A percentile compares a stretch with the other conserved stretches of the same genome.
Conservation (phyloP, 2,113 vertebrate genomes). For the Coryphaenoides rupestris region DNA sequence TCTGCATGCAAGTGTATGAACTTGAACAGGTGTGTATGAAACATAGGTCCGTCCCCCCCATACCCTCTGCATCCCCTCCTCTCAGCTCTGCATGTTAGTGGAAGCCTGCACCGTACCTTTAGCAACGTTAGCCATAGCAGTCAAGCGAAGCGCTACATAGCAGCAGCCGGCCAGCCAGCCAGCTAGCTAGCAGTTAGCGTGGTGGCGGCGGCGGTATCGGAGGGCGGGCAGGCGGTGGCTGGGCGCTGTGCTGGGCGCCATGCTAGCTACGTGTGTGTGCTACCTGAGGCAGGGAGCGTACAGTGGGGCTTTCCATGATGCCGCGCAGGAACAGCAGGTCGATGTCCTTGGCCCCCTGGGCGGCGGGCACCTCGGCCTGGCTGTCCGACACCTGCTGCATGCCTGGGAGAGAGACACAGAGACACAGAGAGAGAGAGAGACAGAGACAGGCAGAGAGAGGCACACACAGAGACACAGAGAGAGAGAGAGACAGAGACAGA, state of each 20-base stretch:
- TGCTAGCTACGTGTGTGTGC: conserved; percentile 36
- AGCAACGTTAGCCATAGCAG: not conserved
- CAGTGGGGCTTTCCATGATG: conserved; percentile 96
- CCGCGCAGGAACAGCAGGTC: conserved; percentile 97
- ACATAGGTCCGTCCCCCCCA: conserved; percentile 1
- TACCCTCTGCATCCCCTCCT: not conserved
- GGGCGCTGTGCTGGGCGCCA: conserved; percentile 22
- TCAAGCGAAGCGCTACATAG: conserved; percentile 17
- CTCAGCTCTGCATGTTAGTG: conserved; percentile 6
- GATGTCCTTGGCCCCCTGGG: conserved; percentile 91
- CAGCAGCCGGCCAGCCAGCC: not conserved
- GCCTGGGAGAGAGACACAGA: conserved; percentile 63
- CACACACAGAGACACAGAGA: not conserved
- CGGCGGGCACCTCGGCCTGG: conserved; percentile 81
- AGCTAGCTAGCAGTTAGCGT: conserved; percentile 10
- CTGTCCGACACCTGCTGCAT: conserved; percentile 97
- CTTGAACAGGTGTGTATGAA: no score
- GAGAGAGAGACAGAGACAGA: not conserved
- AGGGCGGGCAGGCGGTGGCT: no score
- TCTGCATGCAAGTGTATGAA: not conserved
- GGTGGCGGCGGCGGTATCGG: no score
- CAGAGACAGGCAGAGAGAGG: conserved; percentile 1
- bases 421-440: conserved; percentile 14
- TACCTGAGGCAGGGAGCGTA: conserved; percentile 88
- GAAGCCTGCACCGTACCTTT: conserved; percentile 30